These are phyloP conservation scores for Arctia plantaginis DNA, from an alignment of 2,888 invertebrate genomes.

Conservation along the genomic window DNA sequence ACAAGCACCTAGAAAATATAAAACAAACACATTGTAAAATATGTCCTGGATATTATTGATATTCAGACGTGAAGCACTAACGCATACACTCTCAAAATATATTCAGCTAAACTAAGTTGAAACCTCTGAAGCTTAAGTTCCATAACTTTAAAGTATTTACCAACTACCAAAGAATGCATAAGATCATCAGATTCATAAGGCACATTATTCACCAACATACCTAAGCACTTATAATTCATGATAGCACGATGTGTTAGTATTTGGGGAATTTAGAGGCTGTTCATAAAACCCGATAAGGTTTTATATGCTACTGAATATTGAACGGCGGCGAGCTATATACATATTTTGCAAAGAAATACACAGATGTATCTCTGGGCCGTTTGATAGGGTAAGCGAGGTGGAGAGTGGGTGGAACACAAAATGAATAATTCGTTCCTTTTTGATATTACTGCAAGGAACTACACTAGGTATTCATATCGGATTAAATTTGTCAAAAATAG, in stretches of 20 bases:
- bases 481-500: neutral
- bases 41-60: neutral
- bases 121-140: neutral
- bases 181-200: neutral
- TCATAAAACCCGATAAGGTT: slow-evolving; percentile 72
- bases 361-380: slow-evolving; percentile 41
- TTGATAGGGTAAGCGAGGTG: slow-evolving; percentile 38
- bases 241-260: slow-evolving; percentile 21
- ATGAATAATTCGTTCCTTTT: slow-evolving; percentile 46
- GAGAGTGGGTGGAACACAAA: slow-evolving; percentile 24
- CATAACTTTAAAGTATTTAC: neutral
- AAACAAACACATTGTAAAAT: neutral
- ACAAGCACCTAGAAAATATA: neutral
- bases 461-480: slow-evolving; percentile 22
- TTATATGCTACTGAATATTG: slow-evolving; percentile 80
- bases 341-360: slow-evolving; percentile 70
- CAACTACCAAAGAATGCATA: neutral
- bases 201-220: neutral
- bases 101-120: neutral
- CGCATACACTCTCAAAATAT: neutral
- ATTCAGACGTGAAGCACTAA: neutral
- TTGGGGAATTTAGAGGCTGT: slow-evolving; percentile 62
- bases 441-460: slow-evolving; percentile 23
- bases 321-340: slow-evolving; percentile 59
- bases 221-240: slow-evolving; percentile 10